A percentile compares a stretch with the other conserved stretches of the same genome.
Evolutionary conservation across 92 coral and sea anemone genomes (phyloP).

Genomic region (Porites divaricata): DNA sequence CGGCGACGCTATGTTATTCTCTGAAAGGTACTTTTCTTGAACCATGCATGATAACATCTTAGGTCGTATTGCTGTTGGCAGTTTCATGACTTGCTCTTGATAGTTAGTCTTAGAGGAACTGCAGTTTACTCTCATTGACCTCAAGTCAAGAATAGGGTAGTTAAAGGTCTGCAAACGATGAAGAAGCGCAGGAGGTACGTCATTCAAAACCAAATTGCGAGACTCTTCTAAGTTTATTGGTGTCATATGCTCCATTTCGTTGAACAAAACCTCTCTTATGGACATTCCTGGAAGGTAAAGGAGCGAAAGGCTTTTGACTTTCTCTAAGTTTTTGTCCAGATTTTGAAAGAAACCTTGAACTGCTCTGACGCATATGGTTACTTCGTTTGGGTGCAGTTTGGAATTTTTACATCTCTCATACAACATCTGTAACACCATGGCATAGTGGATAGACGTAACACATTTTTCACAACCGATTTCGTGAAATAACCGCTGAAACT

Average conservation of each 20-base stretch:
- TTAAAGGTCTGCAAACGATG: too few species aligned
- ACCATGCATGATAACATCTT: too few species aligned
- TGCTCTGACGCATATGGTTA: conserved; percentile 35
- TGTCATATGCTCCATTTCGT: not conserved
- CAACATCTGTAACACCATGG: conserved; percentile 60
- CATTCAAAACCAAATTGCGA: conserved; percentile 57
- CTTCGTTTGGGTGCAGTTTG: conserved; percentile 68
- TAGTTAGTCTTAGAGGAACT: too few species aligned
- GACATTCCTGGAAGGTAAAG: conserved; percentile 60
- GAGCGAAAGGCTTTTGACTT: not conserved
- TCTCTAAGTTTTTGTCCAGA: conserved; percentile 7
- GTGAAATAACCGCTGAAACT: too few species aligned
- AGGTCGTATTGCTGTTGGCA: too few species aligned
- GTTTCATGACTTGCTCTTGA: too few species aligned
- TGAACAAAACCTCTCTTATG: not conserved
- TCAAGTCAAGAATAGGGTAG: too few species aligned
- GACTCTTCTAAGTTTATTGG: conserved; percentile 50
- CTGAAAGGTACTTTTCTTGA: too few species aligned
- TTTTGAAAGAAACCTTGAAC: conserved; percentile 56
- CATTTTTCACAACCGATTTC: too few species aligned
- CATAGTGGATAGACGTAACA: conserved; percentile 65
- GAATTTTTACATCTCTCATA: conserved; percentile 3
- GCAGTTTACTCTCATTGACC: too few species aligned
- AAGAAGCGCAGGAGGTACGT: not conserved
- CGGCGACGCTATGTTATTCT: too few species aligned